Conservation (phyloP, 2,888 invertebrate species). For the Hyposoter dolosus region DNA sequence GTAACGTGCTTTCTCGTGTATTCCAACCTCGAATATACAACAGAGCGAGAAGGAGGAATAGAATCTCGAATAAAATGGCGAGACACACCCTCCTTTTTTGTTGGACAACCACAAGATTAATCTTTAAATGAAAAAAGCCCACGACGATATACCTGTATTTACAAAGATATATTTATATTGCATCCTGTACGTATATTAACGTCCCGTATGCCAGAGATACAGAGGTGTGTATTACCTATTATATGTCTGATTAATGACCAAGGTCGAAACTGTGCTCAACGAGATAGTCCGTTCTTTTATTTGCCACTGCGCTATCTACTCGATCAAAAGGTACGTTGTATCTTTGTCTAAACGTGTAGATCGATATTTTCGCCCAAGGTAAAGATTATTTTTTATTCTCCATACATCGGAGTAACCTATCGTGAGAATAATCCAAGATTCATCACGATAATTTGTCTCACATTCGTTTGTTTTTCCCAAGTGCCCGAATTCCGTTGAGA, state of each 20-base stretch:
- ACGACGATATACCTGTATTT: constrained; percentile 17
- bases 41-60: constrained; percentile 11
- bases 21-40: constrained; percentile 24
- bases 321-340: not conserved
- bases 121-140: constrained; percentile 30
- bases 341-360: not conserved
- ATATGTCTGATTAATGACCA: constrained; percentile 54
- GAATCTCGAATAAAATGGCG: constrained; percentile 39
- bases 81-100: constrained; percentile 54
- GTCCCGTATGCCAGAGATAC: not conserved
- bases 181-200: not conserved
- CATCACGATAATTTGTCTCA: not conserved
- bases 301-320: constrained; percentile 22
- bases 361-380: constrained; percentile 26
- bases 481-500: not conserved
- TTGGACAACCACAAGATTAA: constrained; percentile 40
- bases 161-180: constrained; percentile 2
- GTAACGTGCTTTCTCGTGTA: constrained; percentile 18
- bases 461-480: not conserved
- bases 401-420: not conserved
- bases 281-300: constrained; percentile 32
- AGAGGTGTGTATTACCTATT: constrained; percentile 41
- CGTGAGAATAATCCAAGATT: not conserved
- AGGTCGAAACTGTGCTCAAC: constrained; percentile 46
- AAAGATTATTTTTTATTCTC: constrained; percentile 7